Base-by-base conservation (phyloP, 2,797 vertebrate species). In the Smutsia gigantea region DNA sequence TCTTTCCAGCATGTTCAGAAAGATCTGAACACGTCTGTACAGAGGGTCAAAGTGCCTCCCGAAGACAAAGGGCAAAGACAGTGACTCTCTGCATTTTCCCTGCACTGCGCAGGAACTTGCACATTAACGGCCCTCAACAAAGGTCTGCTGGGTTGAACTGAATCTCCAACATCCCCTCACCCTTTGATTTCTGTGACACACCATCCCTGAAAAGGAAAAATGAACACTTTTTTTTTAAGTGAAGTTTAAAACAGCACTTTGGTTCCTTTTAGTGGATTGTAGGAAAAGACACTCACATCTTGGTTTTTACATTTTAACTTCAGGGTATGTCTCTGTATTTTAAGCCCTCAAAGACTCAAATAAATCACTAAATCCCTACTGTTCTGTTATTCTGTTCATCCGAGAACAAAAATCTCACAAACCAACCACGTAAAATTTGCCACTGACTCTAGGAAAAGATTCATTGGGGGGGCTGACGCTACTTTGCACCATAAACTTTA, bases 331-430 rank as follows among this genome's bases (percentile, higher is more conserved):
- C 81, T 96, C 81, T 96, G 79, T 92, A 57, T 49, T 68, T 29
- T 78, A 94, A 82, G 17, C n/a, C 53, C 37, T 95, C 57, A 31
- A 84, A 87, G 37, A 74, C n/a, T 57, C 57, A 82, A 17, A 64
- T 57, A 55, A 78, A 64, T 88, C 46, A 49, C 14, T 55, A 74
- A 95, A 18, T 79, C 37, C 49, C 66, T 83, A 10, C 77, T 66
- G 18, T 71, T 94, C 10, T 12, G 46, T 12, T 34, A 42, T 39
- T 87, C 64, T 37, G 29, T 55, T 77, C 46, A 17, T n/a, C 37
- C 55, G 78, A 92, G 63, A 95, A 92, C 49, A 89, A 64, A 95
- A 79, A 84, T 95, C 85, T 96, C 78, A 83, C 15, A 57, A 88
- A 88, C 27, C 53, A 17, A 34, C 42, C 61, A 19, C 34, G 66